Evolutionary conservation across 2,797 vertebrate species (phyloP).

Genomic region (Ctenosaura bakeri): DNA sequence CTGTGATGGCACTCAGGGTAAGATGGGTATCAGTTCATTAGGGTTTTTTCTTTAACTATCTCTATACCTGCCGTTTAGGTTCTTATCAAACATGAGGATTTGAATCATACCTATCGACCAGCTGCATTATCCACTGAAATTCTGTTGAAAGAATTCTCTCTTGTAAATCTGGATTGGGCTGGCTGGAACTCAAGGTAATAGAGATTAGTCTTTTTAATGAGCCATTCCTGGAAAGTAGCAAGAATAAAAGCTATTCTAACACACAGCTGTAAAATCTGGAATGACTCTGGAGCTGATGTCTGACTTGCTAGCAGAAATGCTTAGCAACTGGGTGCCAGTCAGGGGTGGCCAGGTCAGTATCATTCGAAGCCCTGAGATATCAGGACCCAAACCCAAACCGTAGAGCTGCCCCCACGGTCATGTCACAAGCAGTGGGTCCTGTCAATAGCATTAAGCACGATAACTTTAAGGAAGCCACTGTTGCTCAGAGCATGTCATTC

Average conservation of each 20-base stretch:
- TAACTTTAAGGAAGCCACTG: too few relatives aligned
- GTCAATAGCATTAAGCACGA: too few relatives aligned
- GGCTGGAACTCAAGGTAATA: conserved; percentile 26
- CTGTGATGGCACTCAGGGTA: conserved; percentile 40
- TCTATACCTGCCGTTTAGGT: conserved; percentile 59
- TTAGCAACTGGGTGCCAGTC: conserved; percentile 16
- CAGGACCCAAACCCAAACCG: too few relatives aligned
- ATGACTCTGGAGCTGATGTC: neutral
- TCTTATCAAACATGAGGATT: conserved; percentile 67
- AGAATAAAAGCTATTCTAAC: neutral
- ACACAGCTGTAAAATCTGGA: conserved; percentile 20
- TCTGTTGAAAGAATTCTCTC: conserved; percentile 62
- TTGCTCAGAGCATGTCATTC: too few relatives aligned
- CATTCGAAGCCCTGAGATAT: too few relatives aligned
- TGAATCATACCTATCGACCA: conserved; percentile 32
- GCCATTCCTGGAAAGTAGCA: conserved; percentile 19
- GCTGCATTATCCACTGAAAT: conserved; percentile 1
- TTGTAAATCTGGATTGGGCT: conserved; percentile 50
- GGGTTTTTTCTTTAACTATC: conserved; percentile 47
- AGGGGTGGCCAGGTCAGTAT: too few relatives aligned
- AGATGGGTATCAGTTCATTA: conserved; percentile 74
- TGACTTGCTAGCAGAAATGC: conserved; percentile 19
- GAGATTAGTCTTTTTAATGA: conserved; percentile 29
- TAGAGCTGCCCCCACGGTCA: too few relatives aligned
- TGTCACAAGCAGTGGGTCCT: too few relatives aligned